A percentile compares a stretch with the other conserved stretches of the same genome.
Evolutionary conservation across 2,888 invertebrate genomes (phyloP).

Genomic region (Archips xylosteana): DNA sequence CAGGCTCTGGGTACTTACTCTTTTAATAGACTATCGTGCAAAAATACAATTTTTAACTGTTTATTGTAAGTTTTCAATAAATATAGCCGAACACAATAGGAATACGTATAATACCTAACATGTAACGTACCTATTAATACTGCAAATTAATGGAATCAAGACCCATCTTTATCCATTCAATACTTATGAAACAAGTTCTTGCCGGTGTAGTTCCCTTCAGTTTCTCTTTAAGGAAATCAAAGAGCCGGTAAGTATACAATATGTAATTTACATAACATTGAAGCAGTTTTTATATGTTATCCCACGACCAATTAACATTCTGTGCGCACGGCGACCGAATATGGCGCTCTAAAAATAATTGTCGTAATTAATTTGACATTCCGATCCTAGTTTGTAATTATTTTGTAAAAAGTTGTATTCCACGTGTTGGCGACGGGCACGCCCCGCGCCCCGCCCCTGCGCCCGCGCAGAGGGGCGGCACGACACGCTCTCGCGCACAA

Average conservation of each 20-base stretch:
- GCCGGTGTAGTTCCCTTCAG: neutral
- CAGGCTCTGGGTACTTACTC: too few relatives aligned
- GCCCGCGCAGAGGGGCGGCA: constrained; percentile 53
- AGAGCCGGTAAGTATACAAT: constrained; percentile 6
- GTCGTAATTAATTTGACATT: constrained; percentile 72
- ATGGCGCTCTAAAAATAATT: constrained; percentile 61
- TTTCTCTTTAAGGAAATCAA: neutral
- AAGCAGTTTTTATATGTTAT: constrained; percentile 41
- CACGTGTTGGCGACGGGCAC: constrained; percentile 53
- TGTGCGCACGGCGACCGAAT: constrained; percentile 46
- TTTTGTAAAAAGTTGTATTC: constrained; percentile 66
- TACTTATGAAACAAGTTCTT: neutral
- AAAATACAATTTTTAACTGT: too few relatives aligned
- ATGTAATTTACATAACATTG: neutral
- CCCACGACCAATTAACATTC: constrained; percentile 60
- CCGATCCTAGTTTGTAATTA: constrained; percentile 61
- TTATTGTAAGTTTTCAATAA: too few relatives aligned
- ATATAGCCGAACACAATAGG: neutral
- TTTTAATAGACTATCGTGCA: too few relatives aligned
- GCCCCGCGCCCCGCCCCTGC: constrained; percentile 44
- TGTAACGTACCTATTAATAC: neutral
- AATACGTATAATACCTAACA: neutral
- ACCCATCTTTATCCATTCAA: neutral
- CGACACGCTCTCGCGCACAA: constrained; percentile 57
- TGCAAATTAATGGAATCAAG: neutral